These are phyloP conservation scores for Anticlea derivata DNA, from an alignment of 2,888 invertebrate genomes.

Conservation along the genomic window DNA sequence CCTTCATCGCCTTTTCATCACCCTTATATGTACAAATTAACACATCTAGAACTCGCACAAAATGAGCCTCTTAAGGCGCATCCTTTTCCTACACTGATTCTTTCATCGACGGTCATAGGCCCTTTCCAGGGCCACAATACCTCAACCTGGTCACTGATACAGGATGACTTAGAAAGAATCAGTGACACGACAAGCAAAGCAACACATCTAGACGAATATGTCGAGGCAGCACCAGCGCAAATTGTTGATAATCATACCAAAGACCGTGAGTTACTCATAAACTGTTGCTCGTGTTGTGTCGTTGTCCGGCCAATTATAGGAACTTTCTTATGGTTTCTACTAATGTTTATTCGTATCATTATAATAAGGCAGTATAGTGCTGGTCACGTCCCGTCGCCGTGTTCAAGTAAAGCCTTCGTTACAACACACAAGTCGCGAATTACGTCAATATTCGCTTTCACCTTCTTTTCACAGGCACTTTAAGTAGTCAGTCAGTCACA, in stretches of 20 bases:
- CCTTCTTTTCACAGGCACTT: constrained; percentile 49
- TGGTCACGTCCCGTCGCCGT: constrained; percentile 27
- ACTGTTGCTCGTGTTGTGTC: constrained; percentile 8
- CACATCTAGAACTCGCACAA: too few species aligned
- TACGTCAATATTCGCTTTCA: constrained; percentile 60
- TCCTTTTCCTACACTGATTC: too few species aligned
- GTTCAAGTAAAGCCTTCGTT: constrained; percentile 52
- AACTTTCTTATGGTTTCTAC: constrained; percentile 59
- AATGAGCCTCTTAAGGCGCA: too few species aligned
- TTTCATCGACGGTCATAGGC: too few species aligned
- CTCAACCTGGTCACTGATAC: too few species aligned
- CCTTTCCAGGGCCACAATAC: too few species aligned
- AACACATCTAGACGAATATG: too few species aligned
- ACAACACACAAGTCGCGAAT: constrained; percentile 47
- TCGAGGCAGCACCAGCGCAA: constrained; percentile 8
- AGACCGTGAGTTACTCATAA: not conserved
- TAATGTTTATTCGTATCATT: constrained; percentile 59
- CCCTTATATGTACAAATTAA: constrained; percentile 48
- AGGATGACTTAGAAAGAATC: too few species aligned
- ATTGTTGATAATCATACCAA: constrained; percentile 11
- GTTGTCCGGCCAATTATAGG: constrained; percentile 27
- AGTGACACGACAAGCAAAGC: too few species aligned
- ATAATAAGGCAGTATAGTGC: constrained; percentile 40
- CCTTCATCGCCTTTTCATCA: constrained; percentile 50
- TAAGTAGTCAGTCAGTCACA: not conserved